phyloP scores from a whole-genome alignment of 1,140 invertebrate genomes.

The Hycleus phaleratus region DNA sequence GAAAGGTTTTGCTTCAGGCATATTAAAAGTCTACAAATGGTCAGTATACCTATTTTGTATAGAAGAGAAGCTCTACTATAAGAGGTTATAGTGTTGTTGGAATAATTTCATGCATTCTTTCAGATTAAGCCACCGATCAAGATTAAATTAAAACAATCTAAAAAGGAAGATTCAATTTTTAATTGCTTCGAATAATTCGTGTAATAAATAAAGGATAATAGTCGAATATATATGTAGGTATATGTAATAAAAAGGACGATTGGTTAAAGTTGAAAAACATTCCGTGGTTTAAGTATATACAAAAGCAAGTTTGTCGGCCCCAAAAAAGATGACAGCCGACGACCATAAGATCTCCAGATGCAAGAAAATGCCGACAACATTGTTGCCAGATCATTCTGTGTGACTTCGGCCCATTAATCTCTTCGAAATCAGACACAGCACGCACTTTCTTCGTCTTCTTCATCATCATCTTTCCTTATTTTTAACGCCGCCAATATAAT shows the following conservation, averaged over 20 bases:
- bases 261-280: conserved; percentile 10
- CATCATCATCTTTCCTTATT: too few relatives aligned
- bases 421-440: conserved; percentile 11
- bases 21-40: not conserved
- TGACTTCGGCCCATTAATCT: conserved; percentile 16
- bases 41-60: too few relatives aligned
- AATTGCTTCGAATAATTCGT: too few relatives aligned
- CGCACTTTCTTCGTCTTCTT: not conserved
- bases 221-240: too few relatives aligned
- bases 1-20: conserved; percentile 3
- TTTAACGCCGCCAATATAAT: not conserved
- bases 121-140: conserved; percentile 5
- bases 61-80: not conserved
- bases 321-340: conserved; percentile 4
- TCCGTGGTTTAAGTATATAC: not conserved
- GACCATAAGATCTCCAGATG: conserved; percentile 12
- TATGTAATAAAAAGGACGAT: not conserved
- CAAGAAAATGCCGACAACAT: conserved; percentile 13
- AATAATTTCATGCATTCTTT: conserved; percentile 15
- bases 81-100: conserved; percentile 2
- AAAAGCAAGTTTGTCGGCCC: conserved; percentile 4
- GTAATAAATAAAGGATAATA: too few relatives aligned
- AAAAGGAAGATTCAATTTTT: too few relatives aligned
- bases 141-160: not conserved
- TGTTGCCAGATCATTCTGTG: conserved; percentile 16